Evolutionary conservation across 1,140 invertebrate species (phyloP).

Genomic region (Diploscapter pachys): DNA sequence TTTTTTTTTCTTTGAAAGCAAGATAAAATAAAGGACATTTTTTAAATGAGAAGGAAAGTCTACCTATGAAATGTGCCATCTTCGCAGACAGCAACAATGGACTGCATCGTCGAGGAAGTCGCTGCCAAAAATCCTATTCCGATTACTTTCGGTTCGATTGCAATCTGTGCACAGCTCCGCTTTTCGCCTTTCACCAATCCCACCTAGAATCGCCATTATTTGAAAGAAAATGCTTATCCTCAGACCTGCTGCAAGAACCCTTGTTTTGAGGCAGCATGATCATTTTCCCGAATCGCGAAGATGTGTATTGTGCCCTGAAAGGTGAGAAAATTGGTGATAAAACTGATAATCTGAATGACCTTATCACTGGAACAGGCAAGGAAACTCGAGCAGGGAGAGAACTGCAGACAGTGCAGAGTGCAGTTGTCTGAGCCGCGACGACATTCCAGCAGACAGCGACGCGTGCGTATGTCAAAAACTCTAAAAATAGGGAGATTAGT

Average conservation of each 20-base stretch:
- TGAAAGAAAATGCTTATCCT: background rate
- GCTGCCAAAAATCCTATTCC: conserved; percentile 4
- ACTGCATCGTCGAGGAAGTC: background rate
- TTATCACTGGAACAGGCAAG: conserved; percentile 25
- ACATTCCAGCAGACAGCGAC: conserved; percentile 14
- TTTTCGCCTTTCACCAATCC: conserved; percentile 4
- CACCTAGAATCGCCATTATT: background rate
- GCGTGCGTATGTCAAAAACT: conserved; percentile 26
- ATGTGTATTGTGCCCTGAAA: conserved; percentile 23
- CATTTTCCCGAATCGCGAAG: conserved; percentile 23
- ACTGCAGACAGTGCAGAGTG: conserved; percentile 19
- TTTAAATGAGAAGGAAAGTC: background rate
- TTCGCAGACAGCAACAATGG: conserved; percentile 1
- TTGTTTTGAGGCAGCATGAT: background rate
- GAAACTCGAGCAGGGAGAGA: conserved; percentile 27
- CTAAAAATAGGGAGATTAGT: background rate
- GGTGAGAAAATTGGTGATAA: background rate
- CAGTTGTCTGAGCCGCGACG: conserved; percentile 21
- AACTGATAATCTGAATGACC: background rate
- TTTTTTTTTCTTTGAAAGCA: background rate
- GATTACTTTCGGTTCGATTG: conserved; percentile 4
- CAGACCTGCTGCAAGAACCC: conserved; percentile 8
- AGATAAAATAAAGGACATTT: background rate
- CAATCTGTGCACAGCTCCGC: conserved; percentile 13
- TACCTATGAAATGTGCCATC: conserved; percentile 12